Evolutionary conservation across 2,113 vertebrate genomes (phyloP), one percentile per base, ranked within the genome.

Genomic region (Carassius carassius): DNA sequence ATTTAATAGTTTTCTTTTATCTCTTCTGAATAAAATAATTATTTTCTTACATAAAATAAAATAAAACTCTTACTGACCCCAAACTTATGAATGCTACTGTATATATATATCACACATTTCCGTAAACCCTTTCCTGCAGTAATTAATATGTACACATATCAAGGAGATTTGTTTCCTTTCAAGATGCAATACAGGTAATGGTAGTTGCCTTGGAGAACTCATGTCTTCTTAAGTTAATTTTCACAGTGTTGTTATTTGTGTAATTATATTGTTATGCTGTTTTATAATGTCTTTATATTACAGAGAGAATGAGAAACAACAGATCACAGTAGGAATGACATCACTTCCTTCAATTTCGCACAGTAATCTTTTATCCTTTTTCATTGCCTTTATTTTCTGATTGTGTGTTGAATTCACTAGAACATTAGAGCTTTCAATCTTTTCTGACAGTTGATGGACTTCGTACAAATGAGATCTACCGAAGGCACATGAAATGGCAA

Each of bases 381-480:
- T 58, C 17, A 73, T 62, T 79, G 8, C 44, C 58, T 35, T 44
- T 51, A 67, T 32, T 75, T 82, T 35, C 54, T 73, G 69, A 60
- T 79, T 44, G 35, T 69, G 63, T 85, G 76, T 54, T 73, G 32
- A 79, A 58, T 70, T 85, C 65, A 19, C 32, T 67, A 67, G 51
- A 78, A 62, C 44, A 23, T 62, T 35, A 41, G 32, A 69, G 32
- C 74, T 12, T 65, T 49, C 78, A 63, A 29, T 16, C 78, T 80
- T 63, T 49, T 80, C 60, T 80, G 78, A 80, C 54, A 54, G 81
- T 56, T 78, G 80, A 83, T 16, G 19, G 81, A 62, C 10, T 1
- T 81, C 47, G 41, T 37, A 80, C 69, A 75, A 74, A 75, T 81
- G 78, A 74, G 65, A 72, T 82, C 73, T 54, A 25, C 73, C 77